A percentile compares a stretch with the other conserved stretches of the same genome.
phyloP scores from a whole-genome alignment of 2,113 vertebrate species.

The Anoura caudifer region DNA sequence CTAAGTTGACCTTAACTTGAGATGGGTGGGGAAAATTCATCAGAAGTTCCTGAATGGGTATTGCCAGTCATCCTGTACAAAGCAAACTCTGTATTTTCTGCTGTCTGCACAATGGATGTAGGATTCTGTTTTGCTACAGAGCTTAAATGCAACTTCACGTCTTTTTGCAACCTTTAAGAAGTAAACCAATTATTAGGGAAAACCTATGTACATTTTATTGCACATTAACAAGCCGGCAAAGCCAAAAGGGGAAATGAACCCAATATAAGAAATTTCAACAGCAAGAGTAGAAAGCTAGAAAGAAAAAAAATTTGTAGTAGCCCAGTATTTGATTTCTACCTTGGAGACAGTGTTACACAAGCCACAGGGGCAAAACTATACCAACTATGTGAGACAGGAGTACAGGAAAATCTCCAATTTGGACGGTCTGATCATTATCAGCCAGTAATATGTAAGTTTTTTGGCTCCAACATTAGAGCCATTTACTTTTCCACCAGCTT shows the following conservation, averaged over 20 bases:
- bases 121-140: neutral
- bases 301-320: neutral
- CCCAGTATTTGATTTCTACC: neutral
- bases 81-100: neutral
- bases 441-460: conserved; percentile 21
- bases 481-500: neutral
- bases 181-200: neutral
- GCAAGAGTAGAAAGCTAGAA: neutral
- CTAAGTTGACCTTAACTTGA: conserved; percentile 63
- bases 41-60: conserved; percentile 16
- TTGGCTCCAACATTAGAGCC: neutral
- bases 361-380: neutral
- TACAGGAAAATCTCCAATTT: conserved; percentile 38
- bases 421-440: neutral
- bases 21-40: neutral
- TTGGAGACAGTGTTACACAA: neutral
- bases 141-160: neutral
- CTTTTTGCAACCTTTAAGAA: neutral
- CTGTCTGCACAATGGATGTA: neutral
- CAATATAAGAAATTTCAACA: neutral
- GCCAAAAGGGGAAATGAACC: neutral
- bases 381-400: neutral
- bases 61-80: neutral
- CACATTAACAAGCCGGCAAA: neutral
- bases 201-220: neutral